Evolutionary conservation across 1,140 invertebrate species (phyloP), one percentile per base, ranked within the genome.

Genomic region (Saccostrea echinata): DNA sequence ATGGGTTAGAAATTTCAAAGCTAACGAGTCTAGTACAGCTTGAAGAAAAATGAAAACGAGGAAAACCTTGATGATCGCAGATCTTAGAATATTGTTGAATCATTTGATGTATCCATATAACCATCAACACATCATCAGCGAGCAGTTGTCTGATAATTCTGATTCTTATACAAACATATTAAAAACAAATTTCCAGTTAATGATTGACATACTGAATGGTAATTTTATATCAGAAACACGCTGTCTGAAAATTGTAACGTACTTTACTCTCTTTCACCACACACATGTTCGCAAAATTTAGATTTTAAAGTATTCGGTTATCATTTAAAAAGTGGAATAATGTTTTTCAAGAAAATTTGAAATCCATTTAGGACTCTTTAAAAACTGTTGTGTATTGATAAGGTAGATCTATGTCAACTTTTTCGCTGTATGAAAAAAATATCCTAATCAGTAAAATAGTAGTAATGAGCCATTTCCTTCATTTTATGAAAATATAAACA

Each of bases 91-190:
- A 71, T 24, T 33, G 68, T 76, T 76, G 27, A 30, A 30, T 76
- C 68, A 30, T 76, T 76, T 76, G 11, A 76, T 76, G 68, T 76
- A 30, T 76, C 24, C 68, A 76, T 76, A 76, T 76, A 76, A 76
- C 68, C 27, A 30, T 76, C 68, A 76, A 76, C 27, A 30, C 27
- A 76, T 76, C 27, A 76, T 27, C 68, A 76, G 68, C 1, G 8
- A 76, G 27, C 68, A 76, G 68, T 76, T 76, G 30, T 30, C 68
- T 76, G 68, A 33, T 76, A 27, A 27, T 33, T 30, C 68, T 76
- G 68, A 33, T 30, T 76, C 11, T 12, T 76, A 76, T 27, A 76
- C 68, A 76, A 76, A 76, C 68, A 76, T 30, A 76, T 76, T 76
- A 76, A 76, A 76, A 76, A 76, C 68, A 33, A 76, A 76, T 76